Base-by-base conservation (phyloP, 2,888 invertebrate genomes). In the Mimas tiliae region DNA sequence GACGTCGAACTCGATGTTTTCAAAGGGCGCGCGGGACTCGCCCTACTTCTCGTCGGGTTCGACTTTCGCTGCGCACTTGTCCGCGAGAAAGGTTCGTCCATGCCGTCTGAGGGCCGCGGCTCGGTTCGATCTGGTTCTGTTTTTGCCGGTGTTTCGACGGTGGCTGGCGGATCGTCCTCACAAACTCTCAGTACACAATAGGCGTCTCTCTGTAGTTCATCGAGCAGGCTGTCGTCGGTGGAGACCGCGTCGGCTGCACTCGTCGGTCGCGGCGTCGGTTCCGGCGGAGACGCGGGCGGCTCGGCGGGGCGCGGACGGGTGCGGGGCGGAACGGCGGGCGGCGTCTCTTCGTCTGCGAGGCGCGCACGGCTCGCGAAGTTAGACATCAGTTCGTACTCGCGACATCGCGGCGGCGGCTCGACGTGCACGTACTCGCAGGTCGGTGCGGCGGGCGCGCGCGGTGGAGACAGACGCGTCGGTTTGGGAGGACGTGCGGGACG, bases 321-420 rank as follows among this genome's bases (percentile, higher is more conserved):
- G 48, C 88, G 83, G 63, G 87, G 88, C 19, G 88, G 89, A 45
- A 87, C 88, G 38, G 86, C 87, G n/a, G 89, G 89, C 47, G 87
- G 88, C 64, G 79, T 75, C 64, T 83, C 85, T 27, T 78, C 84
- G 64, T 77, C 78, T 33, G 75, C 70, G 7, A 74, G 69, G 33
- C 79, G 87, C 63, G 85, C 82, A 68, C 83, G 83, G 58, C 86
- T 86, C 82, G 82, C 87, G 74, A 91, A 92, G 79, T 92, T 82
- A 34, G 90, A 83, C 90, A 93, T 92, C 67, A 92, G 83, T 77
- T 92, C 93, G 83, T 94, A 94, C 79, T 93, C 93, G 69, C 80
- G 80, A 73, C 86, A 89, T 68, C 83, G 82, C 34, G 85, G 81
- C 66, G 78, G 79, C 62, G 82, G 81, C 67, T 85, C 82, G 65